These are phyloP conservation scores for Phyllopteryx taeniolatus DNA, from an alignment of 2,113 vertebrate species.

Conservation along the genomic window DNA sequence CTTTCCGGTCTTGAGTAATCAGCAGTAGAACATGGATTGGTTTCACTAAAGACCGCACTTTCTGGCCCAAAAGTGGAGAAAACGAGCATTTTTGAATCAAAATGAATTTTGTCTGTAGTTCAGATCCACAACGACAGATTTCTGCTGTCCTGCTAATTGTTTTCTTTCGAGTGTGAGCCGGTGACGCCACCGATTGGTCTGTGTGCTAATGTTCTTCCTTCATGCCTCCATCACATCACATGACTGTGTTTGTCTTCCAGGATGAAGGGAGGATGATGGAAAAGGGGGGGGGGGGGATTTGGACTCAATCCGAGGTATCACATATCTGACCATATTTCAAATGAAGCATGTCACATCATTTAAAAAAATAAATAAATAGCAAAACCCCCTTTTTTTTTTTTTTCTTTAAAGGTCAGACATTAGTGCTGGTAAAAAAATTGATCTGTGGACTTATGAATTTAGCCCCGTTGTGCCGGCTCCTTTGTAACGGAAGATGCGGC, in stretches of 20 bases:
- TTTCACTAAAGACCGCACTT: too few relatives aligned
- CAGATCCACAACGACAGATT: not conserved
- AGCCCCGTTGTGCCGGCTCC: constrained; percentile 89
- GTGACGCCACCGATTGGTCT: not conserved
- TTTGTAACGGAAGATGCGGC: constrained; percentile 98
- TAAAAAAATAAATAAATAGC: constrained; percentile 57
- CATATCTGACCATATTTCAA: constrained; percentile 93
- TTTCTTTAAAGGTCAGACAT: constrained; percentile 95
- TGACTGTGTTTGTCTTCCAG: constrained; percentile 86
- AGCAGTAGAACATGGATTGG: too few relatives aligned
- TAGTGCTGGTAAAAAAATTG: constrained; percentile 92
- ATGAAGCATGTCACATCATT: constrained; percentile 83
- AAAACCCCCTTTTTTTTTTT: constrained; percentile 63
- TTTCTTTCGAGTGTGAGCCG: not conserved
- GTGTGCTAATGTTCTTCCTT: not conserved
- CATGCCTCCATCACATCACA: constrained; percentile 40
- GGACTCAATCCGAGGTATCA: constrained; percentile 84
- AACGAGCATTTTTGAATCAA: too few relatives aligned
- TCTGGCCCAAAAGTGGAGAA: too few relatives aligned
- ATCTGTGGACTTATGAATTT: constrained; percentile 98
- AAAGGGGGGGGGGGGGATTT: constrained; percentile 67
- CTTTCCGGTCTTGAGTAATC: too few relatives aligned
- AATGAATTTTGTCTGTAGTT: not conserved
- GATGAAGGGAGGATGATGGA: constrained; percentile 41
- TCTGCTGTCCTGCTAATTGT: not conserved